A percentile compares a stretch with the other conserved stretches of the same genome.
Evolutionary conservation across 2,113 vertebrate species (phyloP).

Genomic region (Chloebia gouldiae): DNA sequence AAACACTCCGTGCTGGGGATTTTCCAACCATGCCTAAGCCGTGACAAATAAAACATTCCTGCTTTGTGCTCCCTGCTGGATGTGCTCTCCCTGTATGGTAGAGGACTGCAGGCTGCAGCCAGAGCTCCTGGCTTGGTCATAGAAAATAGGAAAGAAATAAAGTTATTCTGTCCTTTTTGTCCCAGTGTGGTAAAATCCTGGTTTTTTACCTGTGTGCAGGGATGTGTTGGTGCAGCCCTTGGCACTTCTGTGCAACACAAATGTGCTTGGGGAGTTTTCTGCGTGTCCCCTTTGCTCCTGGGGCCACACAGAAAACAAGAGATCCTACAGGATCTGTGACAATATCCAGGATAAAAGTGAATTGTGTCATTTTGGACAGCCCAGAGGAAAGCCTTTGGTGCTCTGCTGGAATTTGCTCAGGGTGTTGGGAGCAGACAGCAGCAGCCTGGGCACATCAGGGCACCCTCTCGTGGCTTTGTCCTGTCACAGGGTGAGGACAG

Average conservation of each 20-base stretch:
- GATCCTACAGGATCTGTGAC: accelerated
- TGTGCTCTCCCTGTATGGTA: constrained; percentile 60
- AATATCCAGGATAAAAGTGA: background rate
- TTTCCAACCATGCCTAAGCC: constrained; percentile 48
- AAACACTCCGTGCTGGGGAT: constrained; percentile 38
- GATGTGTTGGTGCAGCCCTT: background rate
- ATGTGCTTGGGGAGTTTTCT: background rate
- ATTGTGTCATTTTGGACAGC: background rate
- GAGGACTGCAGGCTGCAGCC: constrained; percentile 30
- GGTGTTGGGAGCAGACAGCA: background rate
- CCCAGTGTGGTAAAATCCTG: background rate
- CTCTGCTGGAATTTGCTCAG: background rate
- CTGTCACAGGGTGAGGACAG: background rate
- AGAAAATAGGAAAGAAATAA: background rate
- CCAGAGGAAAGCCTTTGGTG: background rate
- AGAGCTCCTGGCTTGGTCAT: background rate
- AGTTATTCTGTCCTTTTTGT: background rate
- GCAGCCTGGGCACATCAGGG: background rate
- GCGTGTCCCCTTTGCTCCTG: background rate
- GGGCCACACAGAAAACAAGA: background rate
- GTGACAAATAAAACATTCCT: constrained; percentile 61
- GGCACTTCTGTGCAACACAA: background rate
- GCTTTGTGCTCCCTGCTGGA: background rate
- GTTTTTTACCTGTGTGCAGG: accelerated
- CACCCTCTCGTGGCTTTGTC: constrained; percentile 5